A percentile compares a stretch with the other conserved stretches of the same genome.
Conservation (phyloP, 2,797 vertebrate genomes). For the Periparus ater region DNA sequence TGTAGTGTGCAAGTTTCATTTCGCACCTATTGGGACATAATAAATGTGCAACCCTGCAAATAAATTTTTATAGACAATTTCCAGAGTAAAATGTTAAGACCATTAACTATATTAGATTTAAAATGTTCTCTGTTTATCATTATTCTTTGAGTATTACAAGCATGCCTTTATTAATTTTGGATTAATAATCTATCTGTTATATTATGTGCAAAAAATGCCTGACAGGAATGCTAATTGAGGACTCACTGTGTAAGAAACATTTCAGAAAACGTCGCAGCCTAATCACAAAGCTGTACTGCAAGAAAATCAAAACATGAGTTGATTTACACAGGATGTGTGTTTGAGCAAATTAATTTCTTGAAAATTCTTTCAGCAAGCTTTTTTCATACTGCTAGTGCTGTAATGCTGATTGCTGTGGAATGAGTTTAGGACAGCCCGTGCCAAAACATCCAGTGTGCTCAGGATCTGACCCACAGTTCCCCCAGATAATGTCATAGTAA, state of each 20-base stretch:
- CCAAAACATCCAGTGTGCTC: neutral
- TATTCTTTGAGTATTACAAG: constrained; percentile 32
- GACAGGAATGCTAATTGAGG: constrained; percentile 5
- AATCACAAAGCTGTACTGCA: neutral
- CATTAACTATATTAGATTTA: constrained; percentile 40
- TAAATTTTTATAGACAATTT: constrained; percentile 49
- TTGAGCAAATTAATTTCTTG: neutral
- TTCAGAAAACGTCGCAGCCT: neutral
- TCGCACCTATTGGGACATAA: constrained; percentile 35
- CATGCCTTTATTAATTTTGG: constrained; percentile 37
- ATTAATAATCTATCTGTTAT: constrained; percentile 18
- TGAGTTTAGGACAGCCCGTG: neutral
- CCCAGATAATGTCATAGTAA: neutral
- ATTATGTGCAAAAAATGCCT: neutral
- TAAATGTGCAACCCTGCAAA: constrained; percentile 28
- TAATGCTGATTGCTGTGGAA: neutral
- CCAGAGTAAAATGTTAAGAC: constrained; percentile 37
- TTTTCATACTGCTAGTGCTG: neutral
- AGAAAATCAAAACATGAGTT: constrained; percentile 7
- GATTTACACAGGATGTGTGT: neutral
- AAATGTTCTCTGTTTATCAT: constrained; percentile 34
- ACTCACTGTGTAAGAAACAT: neutral
- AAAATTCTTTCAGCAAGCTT: neutral
- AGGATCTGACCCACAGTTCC: neutral
- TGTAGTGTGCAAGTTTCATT: constrained; percentile 28